Percentiles rank a stretch among this genome's conserved stretches.
These are phyloP conservation scores for Agelaius tricolor DNA, from an alignment of 2,113 vertebrate genomes.

Conservation along the genomic window DNA sequence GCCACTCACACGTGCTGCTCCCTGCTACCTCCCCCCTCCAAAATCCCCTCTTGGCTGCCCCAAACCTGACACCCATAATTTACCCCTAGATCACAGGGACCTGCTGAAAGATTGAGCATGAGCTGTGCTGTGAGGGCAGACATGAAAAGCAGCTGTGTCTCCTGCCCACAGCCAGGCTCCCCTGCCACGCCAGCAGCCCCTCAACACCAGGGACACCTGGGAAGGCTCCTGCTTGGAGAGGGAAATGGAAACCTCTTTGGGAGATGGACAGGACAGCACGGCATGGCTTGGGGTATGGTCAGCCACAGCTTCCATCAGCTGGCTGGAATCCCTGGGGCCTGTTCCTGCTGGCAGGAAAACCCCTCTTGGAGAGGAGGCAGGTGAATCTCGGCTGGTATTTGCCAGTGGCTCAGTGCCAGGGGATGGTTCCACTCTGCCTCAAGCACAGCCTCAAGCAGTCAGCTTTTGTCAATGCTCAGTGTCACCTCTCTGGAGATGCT, in stretches of 20 bases:
- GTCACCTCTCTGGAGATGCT: neutral
- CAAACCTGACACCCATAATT: neutral
- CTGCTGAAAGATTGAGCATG: neutral
- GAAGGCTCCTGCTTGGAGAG: neutral
- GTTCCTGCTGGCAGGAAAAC: neutral
- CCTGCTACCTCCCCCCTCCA: neutral
- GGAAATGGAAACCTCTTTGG: neutral
- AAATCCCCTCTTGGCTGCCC: slow-evolving; percentile 2
- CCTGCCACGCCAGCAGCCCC: neutral
- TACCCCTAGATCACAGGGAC: neutral
- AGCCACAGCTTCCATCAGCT: fast-evolving
- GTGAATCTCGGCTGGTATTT: neutral
- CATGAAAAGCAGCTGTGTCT: neutral
- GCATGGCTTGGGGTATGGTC: neutral
- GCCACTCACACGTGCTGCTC: neutral
- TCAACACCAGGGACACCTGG: neutral
- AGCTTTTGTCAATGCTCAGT: neutral
- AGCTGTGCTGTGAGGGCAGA: neutral
- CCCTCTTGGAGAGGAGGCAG: neutral
- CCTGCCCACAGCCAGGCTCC: neutral
- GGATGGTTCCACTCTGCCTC: neutral
- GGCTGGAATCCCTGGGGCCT: neutral
- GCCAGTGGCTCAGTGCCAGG: neutral
- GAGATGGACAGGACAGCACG: neutral
- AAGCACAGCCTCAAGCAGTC: neutral